Conservation (phyloP, 1,140 invertebrate species). For the Dendroctonus ponderosae region DNA sequence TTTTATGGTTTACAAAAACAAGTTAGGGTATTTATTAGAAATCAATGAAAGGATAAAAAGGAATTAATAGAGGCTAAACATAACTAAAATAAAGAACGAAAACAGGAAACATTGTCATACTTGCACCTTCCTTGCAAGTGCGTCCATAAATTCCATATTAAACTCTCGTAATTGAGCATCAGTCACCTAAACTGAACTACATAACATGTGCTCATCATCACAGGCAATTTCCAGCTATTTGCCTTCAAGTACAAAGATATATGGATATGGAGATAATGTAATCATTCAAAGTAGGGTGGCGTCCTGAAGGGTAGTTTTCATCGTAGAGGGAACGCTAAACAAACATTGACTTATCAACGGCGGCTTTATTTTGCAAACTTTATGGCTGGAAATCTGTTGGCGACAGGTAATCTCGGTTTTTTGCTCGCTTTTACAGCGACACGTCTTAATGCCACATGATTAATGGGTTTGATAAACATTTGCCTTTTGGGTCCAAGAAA, state of each 20-base stretch:
- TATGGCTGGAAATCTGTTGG: no score
- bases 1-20: no score
- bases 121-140: not conserved
- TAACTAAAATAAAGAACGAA: no score
- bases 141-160: not conserved
- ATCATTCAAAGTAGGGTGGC: slow-evolving; percentile 19
- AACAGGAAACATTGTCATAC: not conserved
- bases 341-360: slow-evolving; percentile 20
- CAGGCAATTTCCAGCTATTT: slow-evolving; percentile 24
- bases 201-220: slow-evolving; percentile 15
- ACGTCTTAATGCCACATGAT: no score
- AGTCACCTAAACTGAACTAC: not conserved
- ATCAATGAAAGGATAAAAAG: no score
- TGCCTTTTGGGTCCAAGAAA: no score
- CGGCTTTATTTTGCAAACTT: no score
- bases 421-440: no score
- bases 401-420: no score
- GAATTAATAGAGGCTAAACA: no score
- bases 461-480: no score
- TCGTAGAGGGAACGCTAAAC: slow-evolving; percentile 16
- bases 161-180: not conserved
- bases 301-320: slow-evolving; percentile 19
- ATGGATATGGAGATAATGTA: slow-evolving; percentile 27
- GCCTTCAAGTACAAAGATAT: slow-evolving; percentile 23
- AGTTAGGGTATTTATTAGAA: no score